Evolutionary conservation across 2,797 vertebrate species (phyloP).

Genomic region (Avahi laniger): DNA sequence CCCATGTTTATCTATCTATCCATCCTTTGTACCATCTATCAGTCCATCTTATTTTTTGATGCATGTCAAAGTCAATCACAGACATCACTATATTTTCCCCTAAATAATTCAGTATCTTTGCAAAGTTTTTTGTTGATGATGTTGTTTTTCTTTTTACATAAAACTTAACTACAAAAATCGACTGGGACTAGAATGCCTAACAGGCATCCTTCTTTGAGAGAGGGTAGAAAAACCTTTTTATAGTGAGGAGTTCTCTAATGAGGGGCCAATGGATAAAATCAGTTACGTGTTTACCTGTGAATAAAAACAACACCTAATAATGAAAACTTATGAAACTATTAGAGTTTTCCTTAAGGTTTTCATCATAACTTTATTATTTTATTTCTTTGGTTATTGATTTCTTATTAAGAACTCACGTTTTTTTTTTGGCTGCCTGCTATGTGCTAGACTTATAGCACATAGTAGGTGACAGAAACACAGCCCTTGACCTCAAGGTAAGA

Average conservation of each 20-base stretch:
- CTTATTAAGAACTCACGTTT: not conserved
- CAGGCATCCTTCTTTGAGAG: not conserved
- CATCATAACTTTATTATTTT: not conserved
- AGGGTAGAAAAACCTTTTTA: not conserved
- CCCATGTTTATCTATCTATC: not conserved
- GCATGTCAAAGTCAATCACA: constrained; percentile 30
- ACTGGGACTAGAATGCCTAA: not conserved
- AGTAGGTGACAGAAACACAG: not conserved
- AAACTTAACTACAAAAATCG: not conserved
- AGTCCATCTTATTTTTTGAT: not conserved
- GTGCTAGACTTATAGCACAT: not conserved
- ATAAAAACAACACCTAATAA: not conserved
- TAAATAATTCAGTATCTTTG: not conserved
- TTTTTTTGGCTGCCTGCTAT: not conserved
- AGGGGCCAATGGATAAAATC: not conserved
- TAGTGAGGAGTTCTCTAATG: not conserved
- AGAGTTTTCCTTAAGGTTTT: constrained; percentile 11
- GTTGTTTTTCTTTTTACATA: not conserved
- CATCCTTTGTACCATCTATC: not conserved
- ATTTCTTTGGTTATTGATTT: constrained; percentile 29
- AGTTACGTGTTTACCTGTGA: not conserved
- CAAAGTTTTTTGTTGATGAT: not conserved
- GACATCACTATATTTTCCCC: not conserved
- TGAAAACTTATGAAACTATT: not conserved
- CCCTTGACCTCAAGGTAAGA: not conserved